Percentiles rank a stretch among this genome's conserved stretches.
Conservation (phyloP, 2,113 vertebrate species). For the Corythornis cristatus region DNA sequence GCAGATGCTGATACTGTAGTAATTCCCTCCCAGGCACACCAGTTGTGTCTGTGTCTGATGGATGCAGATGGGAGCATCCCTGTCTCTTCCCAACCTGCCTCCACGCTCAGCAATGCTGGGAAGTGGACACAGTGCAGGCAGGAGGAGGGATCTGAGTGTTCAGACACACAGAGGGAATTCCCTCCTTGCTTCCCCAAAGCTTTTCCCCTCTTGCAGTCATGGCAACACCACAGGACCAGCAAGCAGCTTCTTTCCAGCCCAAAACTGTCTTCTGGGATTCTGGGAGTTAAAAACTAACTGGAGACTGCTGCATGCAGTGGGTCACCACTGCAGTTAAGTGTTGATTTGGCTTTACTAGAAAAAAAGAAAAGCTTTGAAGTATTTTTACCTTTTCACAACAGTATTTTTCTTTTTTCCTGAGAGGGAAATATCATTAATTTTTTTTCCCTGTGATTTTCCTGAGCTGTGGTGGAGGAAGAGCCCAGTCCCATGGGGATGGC, state of each 20-base stretch:
- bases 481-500: rapidly evolving
- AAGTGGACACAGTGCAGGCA: rapidly evolving
- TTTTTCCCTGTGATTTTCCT: neutral
- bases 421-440: neutral
- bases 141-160: neutral
- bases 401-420: neutral
- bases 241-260: neutral
- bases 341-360: neutral
- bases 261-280: neutral
- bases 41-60: neutral
- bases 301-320: neutral
- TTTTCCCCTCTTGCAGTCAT: constrained; percentile 16
- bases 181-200: neutral
- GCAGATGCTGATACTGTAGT: neutral
- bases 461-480: neutral
- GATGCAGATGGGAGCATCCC: neutral
- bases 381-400: neutral
- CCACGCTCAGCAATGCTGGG: neutral
- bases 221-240: constrained; percentile 3
- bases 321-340: neutral
- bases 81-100: neutral
- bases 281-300: neutral
- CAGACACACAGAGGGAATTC: neutral
- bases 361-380: neutral
- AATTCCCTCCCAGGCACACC: neutral